A percentile compares a stretch with the other conserved stretches of the same genome.
phyloP scores from a whole-genome alignment of 2,888 invertebrate species.

The Ophion obscuratus region DNA sequence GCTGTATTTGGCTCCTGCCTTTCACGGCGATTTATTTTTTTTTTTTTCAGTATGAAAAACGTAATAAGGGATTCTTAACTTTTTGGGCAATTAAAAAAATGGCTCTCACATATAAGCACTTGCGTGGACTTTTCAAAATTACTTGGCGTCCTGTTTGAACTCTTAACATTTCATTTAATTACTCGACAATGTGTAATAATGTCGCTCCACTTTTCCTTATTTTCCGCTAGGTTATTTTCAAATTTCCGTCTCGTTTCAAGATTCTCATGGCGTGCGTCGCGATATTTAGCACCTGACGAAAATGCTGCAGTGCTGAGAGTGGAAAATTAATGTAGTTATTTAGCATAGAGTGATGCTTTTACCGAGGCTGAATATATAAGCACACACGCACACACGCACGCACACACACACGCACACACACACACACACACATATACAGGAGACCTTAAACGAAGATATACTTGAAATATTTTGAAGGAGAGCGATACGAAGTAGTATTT shows the following conservation, averaged over 20 bases:
- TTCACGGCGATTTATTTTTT: too few species aligned
- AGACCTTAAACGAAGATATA: neutral
- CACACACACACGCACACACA: neutral
- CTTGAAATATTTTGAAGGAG: constrained; percentile 9
- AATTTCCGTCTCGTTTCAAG: constrained; percentile 14
- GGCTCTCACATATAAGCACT: too few species aligned
- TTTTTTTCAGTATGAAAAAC: too few species aligned
- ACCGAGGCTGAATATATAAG: constrained; percentile 12
- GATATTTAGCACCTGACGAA: constrained; percentile 26
- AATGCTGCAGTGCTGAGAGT: constrained; percentile 34
- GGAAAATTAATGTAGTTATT: constrained; percentile 59
- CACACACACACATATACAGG: neutral
- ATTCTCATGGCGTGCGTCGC: neutral
- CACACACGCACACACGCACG: too few species aligned
- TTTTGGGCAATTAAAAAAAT: too few species aligned
- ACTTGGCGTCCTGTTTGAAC: too few species aligned
- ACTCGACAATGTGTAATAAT: too few species aligned
- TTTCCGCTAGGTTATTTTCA: constrained; percentile 16
- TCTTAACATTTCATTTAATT: too few species aligned
- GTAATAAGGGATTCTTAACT: too few species aligned
- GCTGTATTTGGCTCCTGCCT: too few species aligned
- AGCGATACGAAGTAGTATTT: constrained; percentile 5
- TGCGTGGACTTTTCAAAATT: too few species aligned
- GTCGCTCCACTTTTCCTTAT: neutral
- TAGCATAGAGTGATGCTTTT: constrained; percentile 54